Evolutionary conservation across 23 tunicate species (phyloP).

Genomic region (Diplosoma virens): DNA sequence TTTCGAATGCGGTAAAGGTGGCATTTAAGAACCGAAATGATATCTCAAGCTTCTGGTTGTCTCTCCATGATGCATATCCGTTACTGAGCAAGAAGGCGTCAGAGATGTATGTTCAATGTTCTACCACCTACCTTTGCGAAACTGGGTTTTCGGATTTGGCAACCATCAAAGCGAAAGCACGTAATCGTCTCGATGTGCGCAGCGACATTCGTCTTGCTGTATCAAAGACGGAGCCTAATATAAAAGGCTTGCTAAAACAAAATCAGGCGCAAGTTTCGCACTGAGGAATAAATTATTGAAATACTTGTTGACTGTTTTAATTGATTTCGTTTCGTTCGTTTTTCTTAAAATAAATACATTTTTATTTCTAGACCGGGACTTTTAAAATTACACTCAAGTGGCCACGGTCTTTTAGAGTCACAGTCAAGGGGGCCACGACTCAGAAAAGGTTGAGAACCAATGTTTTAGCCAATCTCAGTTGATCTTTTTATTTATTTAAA

Average conservation of each 20-base stretch:
- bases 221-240: neutral
- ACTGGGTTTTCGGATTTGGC: neutral
- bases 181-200: constrained; percentile 3
- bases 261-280: constrained; percentile 2
- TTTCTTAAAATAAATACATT: too few relatives aligned
- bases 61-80: constrained; percentile 17
- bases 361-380: too few relatives aligned
- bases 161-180: neutral
- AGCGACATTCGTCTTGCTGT: neutral
- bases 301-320: too few relatives aligned
- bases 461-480: too few relatives aligned
- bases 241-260: too few relatives aligned
- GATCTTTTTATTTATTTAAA: too few relatives aligned
- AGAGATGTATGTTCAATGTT: neutral
- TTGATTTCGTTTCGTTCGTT: neutral
- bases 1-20: constrained; percentile 26
- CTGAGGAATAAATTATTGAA: neutral
- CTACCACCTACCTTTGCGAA: neutral
- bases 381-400: too few relatives aligned
- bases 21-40: constrained; percentile 20
- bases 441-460: too few relatives aligned
- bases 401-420: too few relatives aligned
- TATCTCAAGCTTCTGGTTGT: constrained; percentile 32
- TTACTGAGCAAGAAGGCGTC: constrained; percentile 14
- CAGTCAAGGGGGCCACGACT: too few relatives aligned